Percentiles rank a stretch among this genome's conserved stretches.
Evolutionary conservation across 2,113 vertebrate species (phyloP).

Genomic region (Notechis scutatus): DNA sequence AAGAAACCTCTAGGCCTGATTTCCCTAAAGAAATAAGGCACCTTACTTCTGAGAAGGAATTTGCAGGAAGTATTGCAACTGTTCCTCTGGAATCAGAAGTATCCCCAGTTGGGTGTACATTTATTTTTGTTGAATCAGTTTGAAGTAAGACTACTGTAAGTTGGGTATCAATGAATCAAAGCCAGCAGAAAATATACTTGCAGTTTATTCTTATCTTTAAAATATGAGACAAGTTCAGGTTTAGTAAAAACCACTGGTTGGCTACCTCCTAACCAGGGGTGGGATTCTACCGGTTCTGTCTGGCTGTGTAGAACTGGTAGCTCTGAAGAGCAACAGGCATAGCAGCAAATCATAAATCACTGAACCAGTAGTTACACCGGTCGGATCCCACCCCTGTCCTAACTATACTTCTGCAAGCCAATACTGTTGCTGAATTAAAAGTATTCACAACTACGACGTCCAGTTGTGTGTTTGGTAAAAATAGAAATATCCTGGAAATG

Average conservation of each 20-base stretch:
- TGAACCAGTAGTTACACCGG: too few species aligned
- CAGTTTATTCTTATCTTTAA: neutral
- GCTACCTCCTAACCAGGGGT: too few species aligned
- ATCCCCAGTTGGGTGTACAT: neutral
- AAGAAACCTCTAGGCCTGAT: neutral
- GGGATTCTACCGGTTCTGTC: too few species aligned
- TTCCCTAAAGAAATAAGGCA: neutral
- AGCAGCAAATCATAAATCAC: too few species aligned
- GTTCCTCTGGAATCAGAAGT: neutral
- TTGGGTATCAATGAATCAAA: constrained; percentile 17
- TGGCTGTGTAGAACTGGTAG: too few species aligned
- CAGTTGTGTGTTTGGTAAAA: neutral
- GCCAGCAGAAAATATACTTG: neutral
- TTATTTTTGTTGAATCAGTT: neutral
- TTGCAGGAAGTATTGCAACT: neutral
- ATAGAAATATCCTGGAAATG: constrained; percentile 17
- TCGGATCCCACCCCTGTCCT: too few species aligned
- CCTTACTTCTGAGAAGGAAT: neutral
- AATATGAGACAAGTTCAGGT: neutral
- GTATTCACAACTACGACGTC: neutral
- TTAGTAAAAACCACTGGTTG: constrained; percentile 4
- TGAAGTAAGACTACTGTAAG: neutral
- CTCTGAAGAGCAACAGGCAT: too few species aligned
- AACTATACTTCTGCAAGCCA: neutral
- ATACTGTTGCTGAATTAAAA: neutral